phyloP scores from a whole-genome alignment of 1,140 invertebrate genomes.

The Patella vulgata region DNA sequence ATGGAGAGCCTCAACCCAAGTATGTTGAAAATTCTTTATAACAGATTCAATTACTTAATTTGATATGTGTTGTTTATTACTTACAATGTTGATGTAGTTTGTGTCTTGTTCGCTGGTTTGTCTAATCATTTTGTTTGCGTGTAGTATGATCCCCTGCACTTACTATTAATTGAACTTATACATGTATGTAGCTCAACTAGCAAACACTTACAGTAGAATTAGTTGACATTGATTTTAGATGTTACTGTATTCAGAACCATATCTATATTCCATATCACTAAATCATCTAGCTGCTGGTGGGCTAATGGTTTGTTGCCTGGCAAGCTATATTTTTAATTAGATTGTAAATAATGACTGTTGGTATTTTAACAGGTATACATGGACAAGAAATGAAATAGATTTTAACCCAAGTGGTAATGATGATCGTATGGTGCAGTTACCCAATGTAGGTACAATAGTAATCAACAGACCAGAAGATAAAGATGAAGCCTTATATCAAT shows the following conservation, averaged over 20 bases:
- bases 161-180: too few relatives aligned
- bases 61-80: not conserved
- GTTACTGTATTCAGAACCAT: too few relatives aligned
- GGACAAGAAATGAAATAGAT: slow-evolving; percentile 95
- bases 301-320: too few relatives aligned
- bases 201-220: too few relatives aligned
- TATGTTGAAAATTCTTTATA: slow-evolving; percentile 55
- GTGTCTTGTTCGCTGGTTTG: not conserved
- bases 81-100: not conserved
- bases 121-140: too few relatives aligned
- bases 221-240: too few relatives aligned
- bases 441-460: slow-evolving; percentile 89
- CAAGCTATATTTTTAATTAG: too few relatives aligned
- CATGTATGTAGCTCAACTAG: too few relatives aligned
- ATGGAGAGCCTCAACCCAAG: slow-evolving; percentile 43
- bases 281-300: too few relatives aligned
- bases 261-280: too few relatives aligned
- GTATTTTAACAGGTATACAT: slow-evolving; percentile 79
- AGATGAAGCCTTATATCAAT: slow-evolving; percentile 94
- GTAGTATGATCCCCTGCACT: too few relatives aligned
- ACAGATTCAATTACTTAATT: not conserved
- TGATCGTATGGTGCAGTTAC: slow-evolving; percentile 91
- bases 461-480: slow-evolving; percentile 88
- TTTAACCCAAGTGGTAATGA: slow-evolving; percentile 76
- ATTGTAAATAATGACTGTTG: not conserved